These are phyloP conservation scores for Ctenosaura bakeri DNA, from an alignment of 2,797 vertebrate genomes.

Conservation along the genomic window DNA sequence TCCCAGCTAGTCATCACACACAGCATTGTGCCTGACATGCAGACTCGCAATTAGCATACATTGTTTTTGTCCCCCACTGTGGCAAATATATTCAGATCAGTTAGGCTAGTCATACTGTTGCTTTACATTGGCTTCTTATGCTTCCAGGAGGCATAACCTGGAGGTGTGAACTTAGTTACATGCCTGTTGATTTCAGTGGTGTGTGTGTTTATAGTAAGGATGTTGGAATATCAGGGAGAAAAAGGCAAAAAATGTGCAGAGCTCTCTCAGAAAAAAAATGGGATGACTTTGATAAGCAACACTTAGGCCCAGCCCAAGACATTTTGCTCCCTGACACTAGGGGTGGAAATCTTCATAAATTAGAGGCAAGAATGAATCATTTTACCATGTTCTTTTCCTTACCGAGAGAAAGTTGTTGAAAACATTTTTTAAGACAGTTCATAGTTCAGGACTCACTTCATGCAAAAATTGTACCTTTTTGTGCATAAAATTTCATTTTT, in stretches of 20 bases:
- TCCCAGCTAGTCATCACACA: slow-evolving; percentile 61
- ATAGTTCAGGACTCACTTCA: too few species aligned
- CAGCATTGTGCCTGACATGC: slow-evolving; percentile 56
- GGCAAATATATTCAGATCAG: slow-evolving; percentile 56
- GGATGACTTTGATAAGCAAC: neutral
- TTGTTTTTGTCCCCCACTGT: slow-evolving; percentile 40
- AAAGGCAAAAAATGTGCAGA: neutral
- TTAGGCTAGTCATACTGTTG: slow-evolving; percentile 53
- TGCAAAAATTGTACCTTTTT: too few species aligned
- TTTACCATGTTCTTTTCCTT: too few species aligned
- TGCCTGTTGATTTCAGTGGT: neutral
- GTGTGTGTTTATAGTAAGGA: neutral
- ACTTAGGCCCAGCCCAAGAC: neutral
- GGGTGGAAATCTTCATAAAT: too few species aligned
- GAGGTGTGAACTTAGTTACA: neutral
- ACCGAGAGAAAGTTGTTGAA: too few species aligned
- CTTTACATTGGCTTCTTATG: neutral
- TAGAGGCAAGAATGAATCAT: too few species aligned
- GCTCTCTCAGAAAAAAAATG: neutral
- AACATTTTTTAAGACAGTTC: too few species aligned
- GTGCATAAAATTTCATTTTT: too few species aligned
- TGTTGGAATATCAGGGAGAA: neutral
- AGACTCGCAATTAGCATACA: slow-evolving; percentile 64
- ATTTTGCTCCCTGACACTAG: neutral
- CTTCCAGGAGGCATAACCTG: slow-evolving; percentile 28